Evolutionary conservation across 2,113 vertebrate species (phyloP), one percentile per base, ranked within the genome.

Genomic region (Misgurnus anguillicaudatus): DNA sequence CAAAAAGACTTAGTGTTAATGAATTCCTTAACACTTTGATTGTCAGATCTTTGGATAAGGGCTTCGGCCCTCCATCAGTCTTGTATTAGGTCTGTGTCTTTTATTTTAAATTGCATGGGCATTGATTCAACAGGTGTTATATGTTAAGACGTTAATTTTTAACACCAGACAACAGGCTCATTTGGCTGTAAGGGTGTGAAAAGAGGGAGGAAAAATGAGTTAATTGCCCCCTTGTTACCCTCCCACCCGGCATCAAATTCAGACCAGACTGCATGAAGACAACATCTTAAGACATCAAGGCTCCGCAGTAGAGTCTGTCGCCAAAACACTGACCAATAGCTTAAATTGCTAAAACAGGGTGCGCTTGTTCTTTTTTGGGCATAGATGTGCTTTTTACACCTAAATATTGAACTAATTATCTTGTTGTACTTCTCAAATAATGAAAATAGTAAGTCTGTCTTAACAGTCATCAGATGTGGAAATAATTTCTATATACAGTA

Each of bases 111-210:
- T 80, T 85, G 78, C 73, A 36, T 58, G 53, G 69, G 13, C 75
- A 75, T 73, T 78, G 75, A 83, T 78, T 80, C 69, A 68, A 55
- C 84, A 85, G 57, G 78, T 85, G 84, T 83, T 85, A 53, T 66
- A 66, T 60, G 84, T 83, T 83, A 83, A 67, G 64, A 62, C 41
- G 21, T 70, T 78, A 77, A 85, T 83, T 85, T 68, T 81, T 83
- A 70, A 78, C 74, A 78, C 75, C 60, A 78, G 55, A 84, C 62
- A 70, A 77, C 67, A 78, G 39, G 78, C 75, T 78, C 57, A 83
- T 85, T 83, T 78, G 64, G 70, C 53, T 41, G 41, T 51, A 75
- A 80, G 79, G 70, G 84, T 80, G 84, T 78, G 84, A 85, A 80
- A 85, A 83, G 57, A 68, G 55, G 64, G 75, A 78, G 41, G 62